phyloP scores from a whole-genome alignment of 2,888 invertebrate genomes.

The Fragum whitleyi region DNA sequence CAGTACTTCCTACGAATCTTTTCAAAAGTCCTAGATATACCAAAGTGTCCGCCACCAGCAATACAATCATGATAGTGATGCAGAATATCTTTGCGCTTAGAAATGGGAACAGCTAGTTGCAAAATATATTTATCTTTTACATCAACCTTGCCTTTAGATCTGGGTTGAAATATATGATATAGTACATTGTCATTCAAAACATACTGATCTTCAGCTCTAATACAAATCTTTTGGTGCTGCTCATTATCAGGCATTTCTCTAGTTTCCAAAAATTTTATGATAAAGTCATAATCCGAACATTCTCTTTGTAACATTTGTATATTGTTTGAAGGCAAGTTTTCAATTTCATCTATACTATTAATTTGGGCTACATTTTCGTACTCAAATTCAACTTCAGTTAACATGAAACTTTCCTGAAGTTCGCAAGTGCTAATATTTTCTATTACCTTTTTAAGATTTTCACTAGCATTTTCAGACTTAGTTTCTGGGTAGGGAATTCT shows the following conservation, averaged over 20 bases:
- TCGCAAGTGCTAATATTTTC: not conserved
- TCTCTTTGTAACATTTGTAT: constrained; percentile 7
- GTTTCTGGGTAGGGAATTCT: constrained; percentile 41
- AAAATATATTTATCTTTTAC: too few species aligned
- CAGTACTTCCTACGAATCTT: constrained; percentile 32
- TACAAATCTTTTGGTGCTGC: constrained; percentile 10
- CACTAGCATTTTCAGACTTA: not conserved
- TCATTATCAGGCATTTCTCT: constrained; percentile 20
- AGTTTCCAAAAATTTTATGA: constrained; percentile 11
- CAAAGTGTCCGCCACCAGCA: constrained; percentile 38
- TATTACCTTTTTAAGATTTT: not conserved
- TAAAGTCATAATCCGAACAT: constrained; percentile 20
- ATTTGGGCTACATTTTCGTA: not conserved
- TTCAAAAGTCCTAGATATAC: constrained; percentile 24
- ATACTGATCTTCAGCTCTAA: constrained; percentile 26
- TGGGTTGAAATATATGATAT: constrained; percentile 27
- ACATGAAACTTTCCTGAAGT: not conserved
- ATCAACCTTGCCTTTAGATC: constrained; percentile 27
- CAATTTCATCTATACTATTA: not conserved
- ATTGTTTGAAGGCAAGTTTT: not conserved
- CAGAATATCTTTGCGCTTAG: constrained; percentile 21
- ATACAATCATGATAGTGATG: constrained; percentile 37
- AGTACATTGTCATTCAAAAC: constrained; percentile 14
- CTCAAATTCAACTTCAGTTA: not conserved
- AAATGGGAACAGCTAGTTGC: constrained; percentile 34